A percentile compares a stretch with the other conserved stretches of the same genome.
These are phyloP conservation scores for Mizuhopecten yessoensis DNA, from an alignment of 1,140 invertebrate species.

Conservation along the genomic window DNA sequence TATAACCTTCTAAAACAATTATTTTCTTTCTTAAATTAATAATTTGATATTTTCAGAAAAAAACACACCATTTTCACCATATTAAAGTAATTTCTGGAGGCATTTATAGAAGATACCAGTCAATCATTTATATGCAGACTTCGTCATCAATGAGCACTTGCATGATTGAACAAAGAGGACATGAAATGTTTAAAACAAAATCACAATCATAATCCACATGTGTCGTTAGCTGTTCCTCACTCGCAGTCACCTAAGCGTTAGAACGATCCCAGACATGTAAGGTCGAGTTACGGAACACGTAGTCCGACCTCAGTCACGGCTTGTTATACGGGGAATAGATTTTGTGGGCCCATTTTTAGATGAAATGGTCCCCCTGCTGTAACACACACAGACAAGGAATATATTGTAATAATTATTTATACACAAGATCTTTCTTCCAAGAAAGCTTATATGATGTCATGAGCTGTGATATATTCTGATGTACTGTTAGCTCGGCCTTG, in stretches of 20 bases:
- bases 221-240: conserved; percentile 23
- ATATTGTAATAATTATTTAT: conserved; percentile 40
- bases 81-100: not conserved
- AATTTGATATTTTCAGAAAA: too few species aligned
- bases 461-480: conserved; percentile 27
- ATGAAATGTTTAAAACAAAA: conserved; percentile 34
- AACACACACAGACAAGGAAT: conserved; percentile 38
- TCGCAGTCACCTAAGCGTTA: conserved; percentile 22
- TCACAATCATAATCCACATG: conserved; percentile 38
- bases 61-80: not conserved
- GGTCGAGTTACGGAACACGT: not conserved
- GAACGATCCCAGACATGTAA: not conserved
- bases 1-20: not conserved
- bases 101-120: not conserved
- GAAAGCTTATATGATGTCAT: conserved; percentile 21
- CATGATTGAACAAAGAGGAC: conserved; percentile 38
- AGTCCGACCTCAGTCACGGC: not conserved
- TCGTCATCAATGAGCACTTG: conserved; percentile 7
- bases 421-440: conserved; percentile 34
- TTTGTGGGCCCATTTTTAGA: conserved; percentile 10
- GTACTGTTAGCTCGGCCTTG: not conserved
- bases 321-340: conserved; percentile 8
- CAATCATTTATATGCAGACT: not conserved
- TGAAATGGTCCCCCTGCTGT: conserved; percentile 35
- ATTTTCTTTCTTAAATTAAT: not conserved